Base-by-base conservation (phyloP, 2,113 vertebrate genomes). In the Falco punctatus region DNA sequence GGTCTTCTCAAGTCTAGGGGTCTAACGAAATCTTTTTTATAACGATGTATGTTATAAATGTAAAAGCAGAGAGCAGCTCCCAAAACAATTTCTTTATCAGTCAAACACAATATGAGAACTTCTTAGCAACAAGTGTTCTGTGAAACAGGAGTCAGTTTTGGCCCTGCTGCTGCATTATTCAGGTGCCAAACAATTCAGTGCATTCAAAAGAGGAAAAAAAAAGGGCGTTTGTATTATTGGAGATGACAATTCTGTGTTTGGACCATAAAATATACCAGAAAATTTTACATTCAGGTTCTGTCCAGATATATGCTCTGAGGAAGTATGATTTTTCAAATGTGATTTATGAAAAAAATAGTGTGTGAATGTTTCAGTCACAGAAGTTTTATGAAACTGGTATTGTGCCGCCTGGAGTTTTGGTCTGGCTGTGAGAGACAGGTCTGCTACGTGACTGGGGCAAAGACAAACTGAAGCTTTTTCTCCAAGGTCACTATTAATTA, bases 241-340 rank as follows among this genome's bases (percentile, higher is more conserved):
- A 97, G 81, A 55, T 55, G 95, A 88, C 66, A 96, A 95, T 94
- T 96, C 90, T 64, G 51, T 89, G 73, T 91, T 96, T 95, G 81
- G 52, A 74, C 46, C 86, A 75, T 95, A 95, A 96, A 95, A 96
- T 10, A 1, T 33, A 80, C 22, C 49, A 91, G 81, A 92, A 93
- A 96, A 88, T 93, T 80, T 95, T 65, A 95, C 67, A 95, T 86
- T 93, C 89, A 85, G 87, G 86, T 92, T 87, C 71, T 92, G 85
- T 73, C 58, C 81, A 95, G 91, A 94, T 97, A 97, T 93, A 97
- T 2, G 8, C 40, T 92, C 86, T 95, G 79, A 98, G 97, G 96
- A 98, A 96, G 88, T 95, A 61, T 54, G 65, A 54, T 69, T 46
- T 86, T 88, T 78, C 82, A 94, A 91, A 84, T 28, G 49, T 20